phyloP scores from a whole-genome alignment of 2,888 invertebrate genomes.

The Nemapogon koenigi region DNA sequence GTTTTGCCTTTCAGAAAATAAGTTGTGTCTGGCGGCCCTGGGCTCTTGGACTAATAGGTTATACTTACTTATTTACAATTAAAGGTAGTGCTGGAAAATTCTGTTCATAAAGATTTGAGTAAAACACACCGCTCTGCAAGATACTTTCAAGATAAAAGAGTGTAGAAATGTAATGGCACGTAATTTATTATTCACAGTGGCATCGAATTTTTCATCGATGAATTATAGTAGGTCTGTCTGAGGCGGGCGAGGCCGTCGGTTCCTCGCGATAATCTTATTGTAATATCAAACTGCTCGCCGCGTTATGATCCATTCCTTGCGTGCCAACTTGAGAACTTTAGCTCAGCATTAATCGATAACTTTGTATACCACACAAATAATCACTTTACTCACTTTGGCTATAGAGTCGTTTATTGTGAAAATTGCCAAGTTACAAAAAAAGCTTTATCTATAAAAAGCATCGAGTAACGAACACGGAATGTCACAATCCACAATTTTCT shows the following conservation, averaged over 20 bases:
- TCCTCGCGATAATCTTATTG: conserved; percentile 35
- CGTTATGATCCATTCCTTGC: conserved; percentile 44
- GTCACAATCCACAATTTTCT: conserved; percentile 23
- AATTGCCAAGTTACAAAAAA: conserved; percentile 11
- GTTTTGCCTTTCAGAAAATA: no score
- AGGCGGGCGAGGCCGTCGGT: not conserved
- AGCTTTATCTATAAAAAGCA: conserved; percentile 34
- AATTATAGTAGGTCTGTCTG: no score
- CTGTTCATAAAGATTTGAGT: no score
- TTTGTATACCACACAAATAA: conserved; percentile 34
- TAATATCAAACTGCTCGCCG: conserved; percentile 42
- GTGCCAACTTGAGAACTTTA: conserved; percentile 47
- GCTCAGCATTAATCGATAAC: conserved; percentile 47
- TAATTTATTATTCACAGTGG: no score
- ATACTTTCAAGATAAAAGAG: no score
- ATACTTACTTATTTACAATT: no score
- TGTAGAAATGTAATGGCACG: no score
- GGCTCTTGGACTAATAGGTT: no score
- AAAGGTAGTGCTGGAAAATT: no score
- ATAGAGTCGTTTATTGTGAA: not conserved
- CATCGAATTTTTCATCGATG: no score
- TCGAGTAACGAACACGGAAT: conserved; percentile 30
- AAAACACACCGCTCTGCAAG: no score
- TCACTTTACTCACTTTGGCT: conserved; percentile 38
- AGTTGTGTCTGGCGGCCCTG: no score